Conservation (phyloP, 2,888 invertebrate species). For the Globia sparganii region DNA sequence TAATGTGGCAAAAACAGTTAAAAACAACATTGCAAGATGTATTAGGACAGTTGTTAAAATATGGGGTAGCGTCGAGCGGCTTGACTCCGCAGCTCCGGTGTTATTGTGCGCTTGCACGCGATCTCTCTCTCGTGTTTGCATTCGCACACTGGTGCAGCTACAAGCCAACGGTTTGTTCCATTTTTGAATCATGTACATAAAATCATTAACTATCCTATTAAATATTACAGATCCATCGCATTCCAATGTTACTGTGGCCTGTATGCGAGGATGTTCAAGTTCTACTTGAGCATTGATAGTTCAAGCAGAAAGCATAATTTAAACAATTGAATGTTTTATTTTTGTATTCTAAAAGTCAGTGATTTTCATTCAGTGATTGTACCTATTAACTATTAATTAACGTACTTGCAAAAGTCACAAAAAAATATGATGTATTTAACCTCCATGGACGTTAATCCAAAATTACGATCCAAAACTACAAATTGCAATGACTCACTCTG, state of each 20-base stretch:
- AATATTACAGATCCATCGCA: slow-evolving; percentile 39
- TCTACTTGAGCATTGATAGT: slow-evolving; percentile 13
- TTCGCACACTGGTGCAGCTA: slow-evolving; percentile 72
- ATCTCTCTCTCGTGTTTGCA: slow-evolving; percentile 75
- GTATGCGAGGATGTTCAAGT: neutral
- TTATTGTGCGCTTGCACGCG: slow-evolving; percentile 88
- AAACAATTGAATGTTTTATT: neutral
- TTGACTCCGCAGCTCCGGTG: slow-evolving; percentile 84
- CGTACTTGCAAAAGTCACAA: neutral
- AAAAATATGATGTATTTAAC: neutral
- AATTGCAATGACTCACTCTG: slow-evolving; percentile 39
- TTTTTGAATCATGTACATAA: slow-evolving; percentile 63
- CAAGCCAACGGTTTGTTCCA: slow-evolving; percentile 68
- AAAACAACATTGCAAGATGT: slow-evolving; percentile 91
- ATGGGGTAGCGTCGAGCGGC: slow-evolving; percentile 87
- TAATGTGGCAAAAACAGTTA: slow-evolving; percentile 89
- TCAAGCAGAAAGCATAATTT: neutral
- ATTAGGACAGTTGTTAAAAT: slow-evolving; percentile 91
- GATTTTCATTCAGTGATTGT: neutral
- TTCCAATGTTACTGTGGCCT: slow-evolving; percentile 31
- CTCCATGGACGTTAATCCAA: slow-evolving; percentile 10
- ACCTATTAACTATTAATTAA: neutral
- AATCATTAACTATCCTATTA: slow-evolving; percentile 56
- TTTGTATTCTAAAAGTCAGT: neutral
- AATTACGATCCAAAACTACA: slow-evolving; percentile 15